phyloP scores from a whole-genome alignment of 2,797 vertebrate species.

The Danio choprae region DNA sequence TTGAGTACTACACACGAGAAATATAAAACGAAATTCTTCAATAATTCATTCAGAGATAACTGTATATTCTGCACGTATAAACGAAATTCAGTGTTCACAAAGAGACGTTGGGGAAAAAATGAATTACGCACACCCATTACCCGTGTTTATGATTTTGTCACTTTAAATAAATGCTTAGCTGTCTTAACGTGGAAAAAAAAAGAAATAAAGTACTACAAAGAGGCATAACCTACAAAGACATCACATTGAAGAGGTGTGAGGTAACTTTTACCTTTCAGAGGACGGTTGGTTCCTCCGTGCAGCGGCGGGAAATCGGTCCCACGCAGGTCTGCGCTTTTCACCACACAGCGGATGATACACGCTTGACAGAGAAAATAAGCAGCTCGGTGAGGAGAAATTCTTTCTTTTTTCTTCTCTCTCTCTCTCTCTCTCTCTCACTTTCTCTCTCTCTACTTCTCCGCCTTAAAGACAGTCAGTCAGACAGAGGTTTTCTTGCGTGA shows the following conservation, averaged over 20 bases:
- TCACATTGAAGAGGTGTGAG: constrained; percentile 1
- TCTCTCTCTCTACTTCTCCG: constrained; percentile 12
- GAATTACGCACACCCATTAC: background rate
- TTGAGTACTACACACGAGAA: background rate
- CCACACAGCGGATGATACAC: constrained; percentile 40
- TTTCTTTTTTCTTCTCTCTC: constrained; percentile 15
- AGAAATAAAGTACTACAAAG: background rate
- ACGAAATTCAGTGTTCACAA: background rate
- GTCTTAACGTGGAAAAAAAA: background rate
- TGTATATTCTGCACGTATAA: background rate
- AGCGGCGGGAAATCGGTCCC: constrained; percentile 43
- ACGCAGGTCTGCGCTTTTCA: constrained; percentile 48
- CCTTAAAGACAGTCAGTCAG: constrained; percentile 43
- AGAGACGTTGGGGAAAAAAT: constrained; percentile 3
- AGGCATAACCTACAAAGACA: background rate
- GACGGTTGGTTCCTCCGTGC: constrained; percentile 34
- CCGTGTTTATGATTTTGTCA: background rate
- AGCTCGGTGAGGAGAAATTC: constrained; percentile 45
- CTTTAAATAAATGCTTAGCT: background rate
- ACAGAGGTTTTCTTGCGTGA: constrained; percentile 39
- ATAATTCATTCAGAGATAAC: background rate
- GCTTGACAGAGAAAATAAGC: constrained; percentile 45
- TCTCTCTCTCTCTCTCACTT: constrained; percentile 10
- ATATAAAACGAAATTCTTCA: background rate
- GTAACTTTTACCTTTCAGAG: constrained; percentile 59